phyloP scores from a whole-genome alignment of 1,140 invertebrate species.

The Sycophila sp. region DNA sequence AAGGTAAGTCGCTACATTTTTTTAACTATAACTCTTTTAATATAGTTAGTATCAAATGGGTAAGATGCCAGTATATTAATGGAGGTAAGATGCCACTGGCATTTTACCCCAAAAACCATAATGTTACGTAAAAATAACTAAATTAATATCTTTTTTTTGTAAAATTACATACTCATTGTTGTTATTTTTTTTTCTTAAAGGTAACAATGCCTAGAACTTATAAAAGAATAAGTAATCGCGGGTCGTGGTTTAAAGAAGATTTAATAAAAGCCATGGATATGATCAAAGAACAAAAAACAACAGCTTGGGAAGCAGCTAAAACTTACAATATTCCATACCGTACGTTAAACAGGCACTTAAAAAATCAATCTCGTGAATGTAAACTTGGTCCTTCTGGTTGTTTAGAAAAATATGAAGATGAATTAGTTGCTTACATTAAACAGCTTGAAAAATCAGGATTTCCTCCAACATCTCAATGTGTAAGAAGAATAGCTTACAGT shows the following conservation, averaged over 20 bases:
- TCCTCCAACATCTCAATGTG: not conserved
- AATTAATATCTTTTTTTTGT: too few relatives aligned
- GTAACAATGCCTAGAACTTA: too few relatives aligned
- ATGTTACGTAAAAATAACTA: too few relatives aligned
- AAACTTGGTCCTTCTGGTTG: not conserved
- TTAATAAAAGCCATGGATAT: not conserved
- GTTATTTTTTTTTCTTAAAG: too few relatives aligned
- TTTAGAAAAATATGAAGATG: not conserved
- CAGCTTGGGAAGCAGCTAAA: not conserved
- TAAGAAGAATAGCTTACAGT: constrained; percentile 33
- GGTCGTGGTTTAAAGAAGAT: not conserved
- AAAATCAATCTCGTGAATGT: not conserved
- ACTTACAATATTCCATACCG: not conserved
- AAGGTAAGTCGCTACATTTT: too few relatives aligned
- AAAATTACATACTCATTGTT: too few relatives aligned
- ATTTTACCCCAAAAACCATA: too few relatives aligned
- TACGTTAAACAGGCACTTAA: not conserved
- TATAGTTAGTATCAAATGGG: too few relatives aligned
- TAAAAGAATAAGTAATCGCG: too few relatives aligned
- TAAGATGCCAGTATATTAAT: too few relatives aligned
- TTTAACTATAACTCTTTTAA: too few relatives aligned
- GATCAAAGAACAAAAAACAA: not conserved
- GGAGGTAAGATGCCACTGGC: too few relatives aligned
- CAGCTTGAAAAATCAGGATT: not conserved
- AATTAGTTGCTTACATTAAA: not conserved